Percentiles rank a stretch among this genome's conserved stretches.
Conservation (phyloP, 2,888 invertebrate genomes). For the Pilophorus perplexus region DNA sequence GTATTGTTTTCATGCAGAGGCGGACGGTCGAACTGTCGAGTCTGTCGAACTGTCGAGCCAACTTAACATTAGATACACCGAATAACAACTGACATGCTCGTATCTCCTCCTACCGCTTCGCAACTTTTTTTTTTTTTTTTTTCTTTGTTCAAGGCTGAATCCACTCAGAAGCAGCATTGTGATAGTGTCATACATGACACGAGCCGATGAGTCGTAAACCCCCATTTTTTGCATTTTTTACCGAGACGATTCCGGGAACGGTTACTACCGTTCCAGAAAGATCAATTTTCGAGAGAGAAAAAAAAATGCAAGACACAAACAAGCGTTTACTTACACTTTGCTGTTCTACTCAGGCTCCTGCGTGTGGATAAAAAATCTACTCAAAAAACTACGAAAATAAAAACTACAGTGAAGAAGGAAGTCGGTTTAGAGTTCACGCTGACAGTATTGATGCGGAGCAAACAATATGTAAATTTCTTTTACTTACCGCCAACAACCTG, state of each 20-base stretch:
- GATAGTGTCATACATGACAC: constrained; percentile 10
- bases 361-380: too few relatives aligned
- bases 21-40: background rate
- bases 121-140: too few relatives aligned
- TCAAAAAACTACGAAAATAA: too few relatives aligned
- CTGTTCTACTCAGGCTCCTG: constrained; percentile 12
- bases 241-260: background rate
- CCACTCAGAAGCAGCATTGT: background rate
- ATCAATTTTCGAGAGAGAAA: too few relatives aligned
- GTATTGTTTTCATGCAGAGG: constrained; percentile 7
- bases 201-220: constrained; percentile 6
- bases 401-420: too few relatives aligned
- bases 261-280: too few relatives aligned
- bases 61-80: constrained; percentile 6
- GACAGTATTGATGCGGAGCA: constrained; percentile 5
- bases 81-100: constrained; percentile 15
- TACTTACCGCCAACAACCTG: constrained; percentile 14
- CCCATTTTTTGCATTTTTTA: background rate
- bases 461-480: constrained; percentile 4
- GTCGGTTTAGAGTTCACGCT: too few relatives aligned
- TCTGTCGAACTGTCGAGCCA: too few relatives aligned
- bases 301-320: too few relatives aligned
- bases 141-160: constrained; percentile 21
- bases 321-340: background rate
- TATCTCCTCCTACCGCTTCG: constrained; percentile 11